Conservation (phyloP, 1,140 invertebrate species). For the Plectrocnemia conspersa region DNA sequence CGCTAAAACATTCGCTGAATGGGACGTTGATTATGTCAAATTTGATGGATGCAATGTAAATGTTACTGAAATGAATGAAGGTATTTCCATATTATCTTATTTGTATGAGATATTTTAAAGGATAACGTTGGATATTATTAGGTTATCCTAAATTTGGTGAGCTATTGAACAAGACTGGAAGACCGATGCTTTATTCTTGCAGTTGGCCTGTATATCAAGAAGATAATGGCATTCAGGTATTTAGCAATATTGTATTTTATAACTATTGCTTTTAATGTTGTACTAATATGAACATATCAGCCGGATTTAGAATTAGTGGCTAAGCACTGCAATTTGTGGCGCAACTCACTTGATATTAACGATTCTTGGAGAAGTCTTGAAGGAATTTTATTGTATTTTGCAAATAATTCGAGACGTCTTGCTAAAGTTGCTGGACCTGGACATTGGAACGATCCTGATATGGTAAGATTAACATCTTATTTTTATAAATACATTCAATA, state of each 20-base stretch:
- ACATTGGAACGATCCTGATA: slow-evolving; percentile 85
- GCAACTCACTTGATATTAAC: slow-evolving; percentile 77
- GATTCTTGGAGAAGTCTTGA: slow-evolving; percentile 67
- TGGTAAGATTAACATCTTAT: too few relatives aligned
- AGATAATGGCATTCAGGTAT: slow-evolving; percentile 15
- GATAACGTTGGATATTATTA: slow-evolving; percentile 37
- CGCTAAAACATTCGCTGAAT: slow-evolving; percentile 78
- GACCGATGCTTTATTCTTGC: slow-evolving; percentile 83
- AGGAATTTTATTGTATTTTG: slow-evolving; percentile 72
- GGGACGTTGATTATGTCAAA: slow-evolving; percentile 88
- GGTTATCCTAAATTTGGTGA: slow-evolving; percentile 71
- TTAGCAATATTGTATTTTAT: too few relatives aligned
- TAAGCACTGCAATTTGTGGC: slow-evolving; percentile 71
- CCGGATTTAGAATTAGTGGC: slow-evolving; percentile 53
- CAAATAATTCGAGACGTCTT: slow-evolving; percentile 64
- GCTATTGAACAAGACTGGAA: slow-evolving; percentile 70
- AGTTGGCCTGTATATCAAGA: slow-evolving; percentile 82
- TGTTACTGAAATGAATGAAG: slow-evolving; percentile 50
- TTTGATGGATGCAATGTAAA: slow-evolving; percentile 81
- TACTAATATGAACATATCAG: slow-evolving; percentile 41
- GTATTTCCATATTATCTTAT: slow-evolving; percentile 30
- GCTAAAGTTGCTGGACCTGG: slow-evolving; percentile 69
- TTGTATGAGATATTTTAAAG: too few relatives aligned
- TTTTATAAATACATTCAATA: background rate
- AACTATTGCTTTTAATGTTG: too few relatives aligned